These are phyloP conservation scores for Pygmarrhopalites habei DNA, from an alignment of 1,140 invertebrate species.

Conservation along the genomic window DNA sequence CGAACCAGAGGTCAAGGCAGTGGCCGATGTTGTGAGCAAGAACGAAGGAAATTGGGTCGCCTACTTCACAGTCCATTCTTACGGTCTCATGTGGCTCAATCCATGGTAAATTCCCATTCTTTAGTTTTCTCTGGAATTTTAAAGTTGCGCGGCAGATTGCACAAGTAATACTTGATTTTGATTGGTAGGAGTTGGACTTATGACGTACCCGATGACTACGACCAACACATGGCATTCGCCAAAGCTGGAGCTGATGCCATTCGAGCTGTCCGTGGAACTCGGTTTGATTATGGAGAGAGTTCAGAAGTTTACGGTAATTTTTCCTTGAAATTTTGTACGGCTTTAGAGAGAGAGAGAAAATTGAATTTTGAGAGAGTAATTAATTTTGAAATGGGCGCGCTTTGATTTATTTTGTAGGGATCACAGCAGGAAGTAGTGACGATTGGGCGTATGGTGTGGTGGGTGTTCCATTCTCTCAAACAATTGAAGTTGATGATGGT, in stretches of 20 bases:
- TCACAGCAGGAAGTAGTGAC: constrained; percentile 1
- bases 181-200: background rate
- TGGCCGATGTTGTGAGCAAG: background rate
- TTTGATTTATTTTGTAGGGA: background rate
- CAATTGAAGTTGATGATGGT: background rate
- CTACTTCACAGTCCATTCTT: constrained; percentile 12
- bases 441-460: constrained; percentile 6
- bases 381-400: no score
- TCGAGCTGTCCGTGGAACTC: constrained; percentile 1
- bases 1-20: constrained; percentile 9
- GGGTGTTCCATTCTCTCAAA: background rate
- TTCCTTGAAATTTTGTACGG: no score
- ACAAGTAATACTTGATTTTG: no score
- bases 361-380: no score
- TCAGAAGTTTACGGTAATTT: no score
- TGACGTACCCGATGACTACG: constrained; percentile 1
- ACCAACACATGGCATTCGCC: background rate
- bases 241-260: constrained; percentile 1
- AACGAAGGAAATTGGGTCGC: background rate
- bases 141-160: no score
- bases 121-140: no score
- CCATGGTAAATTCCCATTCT: no score
- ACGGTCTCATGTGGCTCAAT: constrained; percentile 10
- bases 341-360: no score
- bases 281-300: background rate